These are phyloP conservation scores for Megaceryle alcyon DNA, from an alignment of 2,797 vertebrate genomes.

Conservation along the genomic window DNA sequence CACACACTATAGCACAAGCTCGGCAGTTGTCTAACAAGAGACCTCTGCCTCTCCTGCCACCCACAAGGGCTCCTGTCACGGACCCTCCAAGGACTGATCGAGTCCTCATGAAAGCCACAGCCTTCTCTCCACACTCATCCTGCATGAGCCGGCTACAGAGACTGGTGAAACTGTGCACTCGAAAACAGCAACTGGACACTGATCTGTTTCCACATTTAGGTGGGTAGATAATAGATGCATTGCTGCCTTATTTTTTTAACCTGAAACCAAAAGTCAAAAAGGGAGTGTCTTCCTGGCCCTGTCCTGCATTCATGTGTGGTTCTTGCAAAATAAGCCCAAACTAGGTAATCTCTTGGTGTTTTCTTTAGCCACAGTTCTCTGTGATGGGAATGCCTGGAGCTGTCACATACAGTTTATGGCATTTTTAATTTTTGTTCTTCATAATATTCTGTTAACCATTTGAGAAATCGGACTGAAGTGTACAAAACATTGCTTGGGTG, in stretches of 20 bases:
- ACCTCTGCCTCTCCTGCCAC: conserved; percentile 83
- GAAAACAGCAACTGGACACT: conserved; percentile 89
- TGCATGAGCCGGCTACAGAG: conserved; percentile 94
- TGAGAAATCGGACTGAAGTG: not conserved
- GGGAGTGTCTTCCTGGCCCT: not conserved
- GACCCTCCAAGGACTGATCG: conserved; percentile 81
- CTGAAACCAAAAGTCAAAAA: not conserved
- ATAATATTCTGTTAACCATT: not conserved
- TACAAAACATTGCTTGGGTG: not conserved
- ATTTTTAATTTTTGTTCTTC: not conserved
- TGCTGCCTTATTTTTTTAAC: not conserved
- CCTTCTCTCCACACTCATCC: conserved; percentile 89
- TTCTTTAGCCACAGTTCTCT: not conserved
- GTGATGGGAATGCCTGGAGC: not conserved
- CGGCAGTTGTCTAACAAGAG: conserved; percentile 87
- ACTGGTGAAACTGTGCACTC: conserved; percentile 94
- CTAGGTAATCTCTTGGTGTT: not conserved
- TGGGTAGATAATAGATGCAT: conserved; percentile 60
- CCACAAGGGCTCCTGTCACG: conserved; percentile 77
- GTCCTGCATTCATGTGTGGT: not conserved
- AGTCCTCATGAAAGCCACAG: conserved; percentile 91
- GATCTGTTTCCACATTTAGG: conserved; percentile 98
- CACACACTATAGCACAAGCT: conserved; percentile 87
- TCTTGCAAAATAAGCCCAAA: not conserved
- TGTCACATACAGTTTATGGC: not conserved